Evolutionary conservation across 2,113 vertebrate species (phyloP), one percentile per base, ranked within the genome.

Genomic region (Porphyrio hochstetteri): DNA sequence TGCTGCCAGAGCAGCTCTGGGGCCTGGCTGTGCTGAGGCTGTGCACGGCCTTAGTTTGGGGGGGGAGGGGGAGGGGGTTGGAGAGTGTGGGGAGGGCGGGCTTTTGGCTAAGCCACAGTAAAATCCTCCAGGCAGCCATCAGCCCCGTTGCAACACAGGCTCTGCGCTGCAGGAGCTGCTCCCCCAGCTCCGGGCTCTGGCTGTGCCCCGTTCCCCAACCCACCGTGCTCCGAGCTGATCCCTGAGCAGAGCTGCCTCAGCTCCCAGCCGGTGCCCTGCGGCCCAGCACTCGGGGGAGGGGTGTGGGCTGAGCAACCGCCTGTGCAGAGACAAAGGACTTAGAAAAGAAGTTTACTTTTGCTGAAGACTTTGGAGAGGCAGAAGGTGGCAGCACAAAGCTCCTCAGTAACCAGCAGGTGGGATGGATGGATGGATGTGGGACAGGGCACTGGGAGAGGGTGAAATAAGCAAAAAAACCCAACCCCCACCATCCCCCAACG

Each of bases 291-390:
- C 38, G 10, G 6, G 42, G 42, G 42, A 16, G 18, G 18, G 42
- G 42, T 44, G 42, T 44, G 13, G 18, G 42, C 42, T 18, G 16
- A 18, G 23, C 28, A 2, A 19, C 21, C 9, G 79, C 29, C 67
- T 35, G 36, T 5, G 2, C 13, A 63, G 40, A 60, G 56, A 84
- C 69, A 71, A 40, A 84, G 3, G 5, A 83, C 70, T 96, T 82
- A 1, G 65, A 92, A 82, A 82, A 94, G 86, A 95, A 75, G 19
- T 16, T 40, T n/a, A 29, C 64, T 97, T 97, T 96, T 93, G 94
- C 88, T 40, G 52, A 50, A 77, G 90, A 65, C 0, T 0, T 85
- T 23, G 85, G 78, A 46, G 0, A 57, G 59, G 84, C 53, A 14
- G 42, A 31, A 0, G 5, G 61, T 8, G 28, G 65, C 84, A 82